These are phyloP conservation scores for Trisateles emortualis DNA, from an alignment of 2,888 invertebrate genomes.

Conservation along the genomic window DNA sequence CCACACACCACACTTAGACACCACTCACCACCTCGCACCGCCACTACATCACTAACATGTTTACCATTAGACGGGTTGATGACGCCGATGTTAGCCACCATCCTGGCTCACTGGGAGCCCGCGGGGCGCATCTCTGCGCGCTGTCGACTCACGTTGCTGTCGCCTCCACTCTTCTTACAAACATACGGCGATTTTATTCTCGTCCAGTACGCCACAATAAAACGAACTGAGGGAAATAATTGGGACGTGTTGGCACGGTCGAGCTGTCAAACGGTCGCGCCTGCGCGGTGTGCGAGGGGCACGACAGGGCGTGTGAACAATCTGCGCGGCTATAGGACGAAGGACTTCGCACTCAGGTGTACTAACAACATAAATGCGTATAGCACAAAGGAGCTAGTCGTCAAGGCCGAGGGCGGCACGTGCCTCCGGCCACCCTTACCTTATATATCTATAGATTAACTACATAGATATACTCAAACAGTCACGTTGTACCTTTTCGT, in stretches of 20 bases:
- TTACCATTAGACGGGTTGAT: conserved; percentile 80
- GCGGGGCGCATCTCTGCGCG: conserved; percentile 55
- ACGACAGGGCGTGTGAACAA: conserved; percentile 74
- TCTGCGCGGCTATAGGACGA: conserved; percentile 75
- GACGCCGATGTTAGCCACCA: conserved; percentile 80
- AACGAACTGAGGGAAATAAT: conserved; percentile 64
- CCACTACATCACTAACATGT: conserved; percentile 48
- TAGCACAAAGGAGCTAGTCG: conserved; percentile 48
- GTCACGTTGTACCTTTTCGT: background rate
- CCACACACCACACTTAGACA: conserved; percentile 53
- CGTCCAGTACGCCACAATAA: conserved; percentile 51
- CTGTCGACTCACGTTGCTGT: conserved; percentile 28
- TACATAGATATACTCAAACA: conserved; percentile 22
- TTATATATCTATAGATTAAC: conserved; percentile 30
- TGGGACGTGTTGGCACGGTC: conserved; percentile 74
- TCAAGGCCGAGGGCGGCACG: conserved; percentile 77
- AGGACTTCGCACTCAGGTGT: conserved; percentile 61
- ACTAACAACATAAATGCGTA: conserved; percentile 35
- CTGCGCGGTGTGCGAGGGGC: conserved; percentile 75
- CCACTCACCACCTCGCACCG: conserved; percentile 22
- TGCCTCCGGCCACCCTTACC: conserved; percentile 55
- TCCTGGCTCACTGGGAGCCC: conserved; percentile 62
- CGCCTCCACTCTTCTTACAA: background rate
- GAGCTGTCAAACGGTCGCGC: conserved; percentile 72
- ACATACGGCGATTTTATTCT: conserved; percentile 27